Base-by-base conservation (phyloP, 2,888 invertebrate species). In the Yponomeuta cagnagella region DNA sequence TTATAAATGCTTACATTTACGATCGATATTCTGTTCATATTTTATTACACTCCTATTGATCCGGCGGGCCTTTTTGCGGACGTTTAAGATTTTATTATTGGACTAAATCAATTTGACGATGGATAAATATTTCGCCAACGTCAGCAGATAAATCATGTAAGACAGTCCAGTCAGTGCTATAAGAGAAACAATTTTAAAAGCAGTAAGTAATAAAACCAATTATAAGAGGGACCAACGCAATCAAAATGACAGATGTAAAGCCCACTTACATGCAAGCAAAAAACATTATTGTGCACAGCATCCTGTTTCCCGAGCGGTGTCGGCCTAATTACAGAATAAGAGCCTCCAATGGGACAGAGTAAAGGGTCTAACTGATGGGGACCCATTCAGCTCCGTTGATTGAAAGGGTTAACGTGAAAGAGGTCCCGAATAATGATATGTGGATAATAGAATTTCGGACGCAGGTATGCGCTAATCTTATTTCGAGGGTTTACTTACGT, bases 301-400 rank as follows among this genome's bases (percentile, higher is more conserved):
- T 89, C 89, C 89, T 83, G 88, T 85, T 82, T 80, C 81, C 80
- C 78, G 77, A 78, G 78, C 77, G 78, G 82, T 83, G 77, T 65
- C 81, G 78, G 80, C 83, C 88, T 89, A 90, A 90, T 89, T 90
- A 88, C 84, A 81, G 78, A 83, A 82, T 81, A 79, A 82, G 81
- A 80, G 81, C 76, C 78, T 77, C 67, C 48, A 70, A 77, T 75
- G 77, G 80, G 77, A 81, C 77, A 77, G 76, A 77, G 79, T 82
- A 85, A 87, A 88, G 80, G 85, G 80, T 75, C 79, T 79, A 81
- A 82, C 82, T 86, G 88, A 87, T 86, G 86, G 83, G 84, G 84
- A 77, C 77, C 87, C 83, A 87, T 90, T 89, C 85, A 89, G 77
- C 75, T 78, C 76, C 78, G 74, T 78, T 84, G 83, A 88, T 87